Base-by-base conservation (phyloP, 2,113 vertebrate species). In the Hyperoodon ampullatus region DNA sequence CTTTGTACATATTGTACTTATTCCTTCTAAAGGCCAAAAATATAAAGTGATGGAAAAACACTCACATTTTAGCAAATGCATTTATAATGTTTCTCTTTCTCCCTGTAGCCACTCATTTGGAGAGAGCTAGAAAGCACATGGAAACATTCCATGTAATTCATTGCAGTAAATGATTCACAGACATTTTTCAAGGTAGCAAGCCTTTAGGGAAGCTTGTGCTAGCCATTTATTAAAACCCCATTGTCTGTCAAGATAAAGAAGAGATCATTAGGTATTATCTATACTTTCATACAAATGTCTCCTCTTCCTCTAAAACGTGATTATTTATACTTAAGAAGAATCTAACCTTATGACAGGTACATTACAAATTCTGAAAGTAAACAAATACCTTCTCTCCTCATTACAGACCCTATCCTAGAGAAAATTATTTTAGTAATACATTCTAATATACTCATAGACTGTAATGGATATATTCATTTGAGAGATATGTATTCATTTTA, bases 401-500 rank as follows among this genome's bases (percentile, higher is more conserved):
- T 87, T 92, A 81, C 1, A 72, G 6, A 89, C 23, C 16, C 12
- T 94, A 16, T 93, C 18, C 60, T 93, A 93, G 42, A 83, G 50
- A 97, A 88, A 92, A 87, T 96, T 89, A 92, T 78, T 94, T 96
- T 74, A 91, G 68, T 83, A 93, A 75, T 96, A 50, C 18, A 85
- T 93, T 95, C 55, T 88, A 87, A 71, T 90, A 26, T 84, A 61
- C 8, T 93, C 82, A 78, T 65, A 95, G 78, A 96, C 93, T 71
- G 47, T 90, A 95, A 88, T 92, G 78, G 84, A 97, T 95, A 87
- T 21, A 88, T 75, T 95, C 88, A 90, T 90, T 96, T 58, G 91
- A 81, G 12, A 96, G 39, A 77, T 96, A 95, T 68, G n/a, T 72
- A 94, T 94, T 97, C 78, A 94, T 61, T 92, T 96, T 97, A 88